These are phyloP conservation scores for Drosophila mercatorum DNA, from an alignment of 2,888 invertebrate species.

Conservation along the genomic window DNA sequence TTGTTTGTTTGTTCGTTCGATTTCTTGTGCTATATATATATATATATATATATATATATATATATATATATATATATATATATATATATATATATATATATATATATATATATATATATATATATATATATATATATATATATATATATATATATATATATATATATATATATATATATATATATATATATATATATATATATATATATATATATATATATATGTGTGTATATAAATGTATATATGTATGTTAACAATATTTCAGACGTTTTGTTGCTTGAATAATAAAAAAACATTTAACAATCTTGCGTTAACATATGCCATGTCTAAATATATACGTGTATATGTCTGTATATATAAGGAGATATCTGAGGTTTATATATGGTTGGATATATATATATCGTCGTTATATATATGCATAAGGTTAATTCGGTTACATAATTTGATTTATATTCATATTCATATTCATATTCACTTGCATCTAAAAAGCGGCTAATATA, in stretches of 20 bases:
- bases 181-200: conserved; percentile 1
- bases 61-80: conserved; percentile 5
- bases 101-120: conserved; percentile 15
- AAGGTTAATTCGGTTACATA: conserved; percentile 22
- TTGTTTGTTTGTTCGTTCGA: conserved; percentile 16
- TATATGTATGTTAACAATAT: conserved; percentile 44
- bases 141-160: too few species aligned
- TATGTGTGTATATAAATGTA: neutral
- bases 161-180: neutral
- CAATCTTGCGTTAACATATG: conserved; percentile 33
- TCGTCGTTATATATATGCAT: conserved; percentile 14
- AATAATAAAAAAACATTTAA: conserved; percentile 28
- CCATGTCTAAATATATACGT: conserved; percentile 8
- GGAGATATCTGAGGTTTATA: conserved; percentile 13
- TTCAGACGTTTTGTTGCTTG: conserved; percentile 31
- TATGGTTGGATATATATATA: conserved; percentile 15
- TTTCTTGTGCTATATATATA: conserved; percentile 27
- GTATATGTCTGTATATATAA: conserved; percentile 17
- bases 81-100: conserved; percentile 3
- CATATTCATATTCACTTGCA: conserved; percentile 21
- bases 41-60: neutral
- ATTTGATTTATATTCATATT: conserved; percentile 6
- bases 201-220: conserved; percentile 14
- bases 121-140: conserved; percentile 7
- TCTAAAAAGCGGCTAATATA: conserved; percentile 24